Evolutionary conservation across 2,113 vertebrate species (phyloP).

Genomic region (Prunella himalayana): DNA sequence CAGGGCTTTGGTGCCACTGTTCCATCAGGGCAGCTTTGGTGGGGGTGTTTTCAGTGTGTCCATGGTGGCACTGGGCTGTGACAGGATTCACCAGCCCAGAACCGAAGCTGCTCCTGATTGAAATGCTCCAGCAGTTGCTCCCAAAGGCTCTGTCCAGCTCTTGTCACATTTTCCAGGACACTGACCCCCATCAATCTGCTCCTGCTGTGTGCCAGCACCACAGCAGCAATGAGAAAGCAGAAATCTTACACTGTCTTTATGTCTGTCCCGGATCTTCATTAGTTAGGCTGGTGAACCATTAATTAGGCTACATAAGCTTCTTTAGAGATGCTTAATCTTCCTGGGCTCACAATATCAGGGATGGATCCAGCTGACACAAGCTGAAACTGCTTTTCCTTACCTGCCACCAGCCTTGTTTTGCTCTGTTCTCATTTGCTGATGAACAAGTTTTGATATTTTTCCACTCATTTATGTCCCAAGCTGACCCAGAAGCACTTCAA

Average conservation of each 20-base stretch:
- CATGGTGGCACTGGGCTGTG: neutral
- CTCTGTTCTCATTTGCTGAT: neutral
- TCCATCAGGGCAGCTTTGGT: neutral
- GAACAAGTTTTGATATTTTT: neutral
- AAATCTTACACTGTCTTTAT: neutral
- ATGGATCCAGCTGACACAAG: neutral
- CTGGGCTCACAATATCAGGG: neutral
- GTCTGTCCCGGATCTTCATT: neutral
- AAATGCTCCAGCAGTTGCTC: neutral
- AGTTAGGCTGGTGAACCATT: conserved; percentile 35
- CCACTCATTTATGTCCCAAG: neutral
- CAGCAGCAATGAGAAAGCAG: neutral
- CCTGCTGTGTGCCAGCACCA: neutral
- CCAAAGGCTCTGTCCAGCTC: neutral
- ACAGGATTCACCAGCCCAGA: neutral
- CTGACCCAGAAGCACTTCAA: neutral
- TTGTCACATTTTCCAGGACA: neutral
- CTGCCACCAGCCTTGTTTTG: neutral
- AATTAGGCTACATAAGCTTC: conserved; percentile 50
- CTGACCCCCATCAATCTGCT: neutral
- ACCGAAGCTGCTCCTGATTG: neutral
- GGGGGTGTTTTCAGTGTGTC: neutral
- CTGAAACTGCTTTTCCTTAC: neutral
- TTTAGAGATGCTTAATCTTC: conserved; percentile 28
- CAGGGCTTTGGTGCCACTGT: neutral